These are phyloP conservation scores for Tethea ocularis DNA, from an alignment of 2,888 invertebrate species.

Conservation along the genomic window DNA sequence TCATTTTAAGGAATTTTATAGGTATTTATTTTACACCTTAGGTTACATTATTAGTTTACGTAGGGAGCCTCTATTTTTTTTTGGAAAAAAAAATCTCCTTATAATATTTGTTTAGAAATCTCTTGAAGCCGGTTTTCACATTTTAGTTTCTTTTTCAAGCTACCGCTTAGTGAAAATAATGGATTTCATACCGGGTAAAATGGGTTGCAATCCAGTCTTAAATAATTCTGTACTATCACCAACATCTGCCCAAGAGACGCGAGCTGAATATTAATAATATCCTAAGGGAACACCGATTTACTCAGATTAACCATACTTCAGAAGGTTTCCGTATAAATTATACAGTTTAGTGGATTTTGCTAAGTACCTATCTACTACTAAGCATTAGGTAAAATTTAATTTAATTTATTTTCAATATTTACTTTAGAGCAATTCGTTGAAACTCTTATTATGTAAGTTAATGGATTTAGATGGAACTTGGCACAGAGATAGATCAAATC, in stretches of 20 bases:
- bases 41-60: too few relatives aligned
- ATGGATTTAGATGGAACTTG: too few relatives aligned
- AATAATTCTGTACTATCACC: conserved; percentile 16
- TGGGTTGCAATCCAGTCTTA: background rate
- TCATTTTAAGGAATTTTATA: too few relatives aligned
- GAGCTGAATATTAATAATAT: conserved; percentile 29
- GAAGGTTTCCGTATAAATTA: conserved; percentile 11
- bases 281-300: conserved; percentile 1
- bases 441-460: too few relatives aligned
- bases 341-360: background rate
- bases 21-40: too few relatives aligned
- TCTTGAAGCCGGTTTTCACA: too few relatives aligned
- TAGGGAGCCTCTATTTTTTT: too few relatives aligned
- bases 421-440: background rate
- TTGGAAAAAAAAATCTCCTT: too few relatives aligned
- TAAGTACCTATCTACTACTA: background rate
- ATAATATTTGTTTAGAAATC: too few relatives aligned
- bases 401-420: background rate
- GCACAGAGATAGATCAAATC: too few relatives aligned
- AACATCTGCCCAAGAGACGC: conserved; percentile 25
- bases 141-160: background rate
- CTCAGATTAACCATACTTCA: conserved; percentile 13
- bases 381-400: background rate
- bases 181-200: background rate
- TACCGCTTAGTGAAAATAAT: background rate